phyloP scores from a whole-genome alignment of 2,888 invertebrate genomes.

The Himalopsyche kuldschensis region DNA sequence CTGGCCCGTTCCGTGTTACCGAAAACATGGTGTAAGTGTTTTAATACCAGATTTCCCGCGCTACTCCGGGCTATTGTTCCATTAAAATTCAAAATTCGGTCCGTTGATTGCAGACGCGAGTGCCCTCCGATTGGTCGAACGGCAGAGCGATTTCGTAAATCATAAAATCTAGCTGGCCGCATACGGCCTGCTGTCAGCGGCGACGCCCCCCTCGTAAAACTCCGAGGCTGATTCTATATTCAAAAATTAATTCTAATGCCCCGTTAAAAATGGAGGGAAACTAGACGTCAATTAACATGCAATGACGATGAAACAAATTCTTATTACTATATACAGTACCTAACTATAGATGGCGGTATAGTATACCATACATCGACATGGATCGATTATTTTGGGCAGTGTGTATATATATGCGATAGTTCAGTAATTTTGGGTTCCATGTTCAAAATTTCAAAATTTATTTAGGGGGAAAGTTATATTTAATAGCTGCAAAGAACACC shows the following conservation, averaged over 20 bases:
- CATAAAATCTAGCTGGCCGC: conserved; percentile 29
- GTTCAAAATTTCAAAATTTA: neutral
- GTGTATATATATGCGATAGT: neutral
- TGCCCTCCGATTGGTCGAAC: conserved; percentile 28
- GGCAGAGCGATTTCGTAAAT: conserved; percentile 35
- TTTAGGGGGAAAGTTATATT: too few relatives aligned
- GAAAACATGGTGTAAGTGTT: neutral
- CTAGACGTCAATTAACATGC: conserved; percentile 30
- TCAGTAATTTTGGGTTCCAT: neutral
- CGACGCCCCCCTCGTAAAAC: conserved; percentile 38
- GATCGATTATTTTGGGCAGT: neutral
- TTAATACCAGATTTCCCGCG: conserved; percentile 24
- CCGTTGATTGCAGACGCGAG: conserved; percentile 28
- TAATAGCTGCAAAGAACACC: too few relatives aligned
- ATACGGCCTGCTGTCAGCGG: conserved; percentile 36
- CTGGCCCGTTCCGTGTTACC: neutral
- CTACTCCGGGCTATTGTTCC: conserved; percentile 37
- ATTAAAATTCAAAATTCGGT: conserved; percentile 37
- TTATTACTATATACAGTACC: neutral
- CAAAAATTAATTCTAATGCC: conserved; percentile 37
- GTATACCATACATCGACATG: neutral
- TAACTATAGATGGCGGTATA: neutral
- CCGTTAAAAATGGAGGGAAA: conserved; percentile 34
- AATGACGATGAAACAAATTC: neutral
- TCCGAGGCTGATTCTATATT: conserved; percentile 23